phyloP scores from a whole-genome alignment of 1,140 invertebrate genomes.

The Panulirus ornatus region DNA sequence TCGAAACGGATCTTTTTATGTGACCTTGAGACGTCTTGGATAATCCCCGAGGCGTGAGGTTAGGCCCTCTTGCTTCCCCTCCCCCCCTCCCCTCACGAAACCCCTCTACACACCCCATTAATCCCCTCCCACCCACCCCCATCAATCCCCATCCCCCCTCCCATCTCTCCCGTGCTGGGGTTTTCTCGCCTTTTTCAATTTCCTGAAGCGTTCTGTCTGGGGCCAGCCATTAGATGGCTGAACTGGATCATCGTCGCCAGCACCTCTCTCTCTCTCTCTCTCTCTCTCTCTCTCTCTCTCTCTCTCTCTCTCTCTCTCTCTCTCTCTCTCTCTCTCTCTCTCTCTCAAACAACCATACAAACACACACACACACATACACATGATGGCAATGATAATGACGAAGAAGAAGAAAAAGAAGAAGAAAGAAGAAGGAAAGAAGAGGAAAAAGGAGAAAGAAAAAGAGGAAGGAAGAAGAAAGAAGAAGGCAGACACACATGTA shows the following conservation, averaged over 20 bases:
- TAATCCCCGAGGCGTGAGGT: neutral
- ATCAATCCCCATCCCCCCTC: neutral
- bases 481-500: neutral
- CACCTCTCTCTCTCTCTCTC: neutral
- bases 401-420: too few species aligned
- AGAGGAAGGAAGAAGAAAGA: too few species aligned
- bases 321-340: neutral
- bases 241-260: neutral
- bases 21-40: too few species aligned
- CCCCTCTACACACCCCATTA: neutral
- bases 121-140: neutral
- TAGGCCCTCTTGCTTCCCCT: neutral
- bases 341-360: neutral
- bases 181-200: neutral
- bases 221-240: neutral
- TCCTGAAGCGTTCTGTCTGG: neutral
- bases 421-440: too few species aligned
- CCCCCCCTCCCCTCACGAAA: neutral
- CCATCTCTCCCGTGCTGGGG: neutral
- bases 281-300: neutral
- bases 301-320: neutral
- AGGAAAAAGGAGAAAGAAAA: too few species aligned
- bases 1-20: too few species aligned
- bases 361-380: neutral
- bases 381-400: neutral